Conservation (phyloP, 2,888 invertebrate genomes). For the Conchocele bisecta region DNA sequence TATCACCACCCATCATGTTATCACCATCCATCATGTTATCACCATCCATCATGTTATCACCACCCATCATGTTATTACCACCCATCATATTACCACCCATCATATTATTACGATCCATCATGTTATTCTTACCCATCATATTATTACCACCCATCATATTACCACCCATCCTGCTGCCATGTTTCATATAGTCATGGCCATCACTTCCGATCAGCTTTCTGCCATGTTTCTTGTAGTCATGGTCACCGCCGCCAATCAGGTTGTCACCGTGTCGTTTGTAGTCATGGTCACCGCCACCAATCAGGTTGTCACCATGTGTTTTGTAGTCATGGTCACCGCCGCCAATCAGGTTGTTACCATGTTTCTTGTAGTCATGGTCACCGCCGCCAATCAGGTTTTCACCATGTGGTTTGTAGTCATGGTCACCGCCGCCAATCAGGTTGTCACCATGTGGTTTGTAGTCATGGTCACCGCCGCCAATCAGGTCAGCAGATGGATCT, state of each 20-base stretch:
- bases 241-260: constrained; percentile 53
- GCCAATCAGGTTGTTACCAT: constrained; percentile 35
- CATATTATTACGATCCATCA: constrained; percentile 28
- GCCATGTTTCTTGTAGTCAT: constrained; percentile 54
- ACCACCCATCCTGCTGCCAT: constrained; percentile 11
- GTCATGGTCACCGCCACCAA: constrained; percentile 59
- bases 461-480: too few relatives aligned
- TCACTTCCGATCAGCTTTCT: constrained; percentile 41
- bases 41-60: constrained; percentile 57
- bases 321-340: constrained; percentile 38
- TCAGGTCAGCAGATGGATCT: too few relatives aligned
- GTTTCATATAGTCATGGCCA: constrained; percentile 33
- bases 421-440: too few relatives aligned
- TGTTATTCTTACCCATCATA: background rate
- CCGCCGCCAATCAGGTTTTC: constrained; percentile 58
- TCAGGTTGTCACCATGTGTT: constrained; percentile 26
- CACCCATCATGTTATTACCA: constrained; percentile 23
- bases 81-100: constrained; percentile 37
- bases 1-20: constrained; percentile 38
- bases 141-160: constrained; percentile 13
- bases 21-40: constrained; percentile 49
- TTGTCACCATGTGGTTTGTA: too few relatives aligned
- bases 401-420: too few relatives aligned
- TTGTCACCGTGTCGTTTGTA: constrained; percentile 33
- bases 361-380: constrained; percentile 9